Base-by-base conservation (phyloP, 1,140 invertebrate species). In the Phortica variegata region DNA sequence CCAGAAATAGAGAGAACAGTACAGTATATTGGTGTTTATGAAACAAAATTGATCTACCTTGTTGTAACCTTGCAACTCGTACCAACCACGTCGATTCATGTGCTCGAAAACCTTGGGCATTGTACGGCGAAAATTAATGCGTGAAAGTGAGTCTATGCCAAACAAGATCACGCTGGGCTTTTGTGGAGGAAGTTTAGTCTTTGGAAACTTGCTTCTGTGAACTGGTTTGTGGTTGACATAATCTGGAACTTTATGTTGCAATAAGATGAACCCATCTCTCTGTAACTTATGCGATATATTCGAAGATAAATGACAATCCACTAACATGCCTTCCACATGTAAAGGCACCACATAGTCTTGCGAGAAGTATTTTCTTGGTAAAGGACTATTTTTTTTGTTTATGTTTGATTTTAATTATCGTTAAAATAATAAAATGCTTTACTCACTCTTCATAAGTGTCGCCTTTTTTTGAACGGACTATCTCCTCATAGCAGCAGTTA, bases 91-190 rank as follows among this genome's bases (percentile, higher is more conserved):
- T 2, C 51, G 46, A n/a, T 46, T 40, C 1, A 68, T 37, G 23
- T 45, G 62, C 17, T 54, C 29, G 13, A 54, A 39, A 0, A 63
- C 43, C 65, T 54, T 50, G 52, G 61, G 49, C 47, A 60, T 59
- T 53, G 54, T 58, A 2, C 63, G 61, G 1, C 61, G 60, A 66
- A 79, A 77, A 61, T 78, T 77, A 1, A 80, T 56, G n/a, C 58
- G 39, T 3, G 65, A 69, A 4, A 69, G 15, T 0, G 49, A 51
- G 29, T 66, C 65, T 13, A 69, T 57, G 33, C 65, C 65, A 12
- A 59, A 63, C 55, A 69, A 55, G 3, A 69, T 56, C 2, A 69
- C 43, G 42, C 60, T 65, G 7, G 60, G 41, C 37, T 58, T 57
- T 0, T 57, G 51, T 13, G 32, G 4, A 6, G 4, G 9, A 26